Conservation (phyloP, 2,888 invertebrate genomes). For the Pseudococcus jackbeardsleyi region DNA sequence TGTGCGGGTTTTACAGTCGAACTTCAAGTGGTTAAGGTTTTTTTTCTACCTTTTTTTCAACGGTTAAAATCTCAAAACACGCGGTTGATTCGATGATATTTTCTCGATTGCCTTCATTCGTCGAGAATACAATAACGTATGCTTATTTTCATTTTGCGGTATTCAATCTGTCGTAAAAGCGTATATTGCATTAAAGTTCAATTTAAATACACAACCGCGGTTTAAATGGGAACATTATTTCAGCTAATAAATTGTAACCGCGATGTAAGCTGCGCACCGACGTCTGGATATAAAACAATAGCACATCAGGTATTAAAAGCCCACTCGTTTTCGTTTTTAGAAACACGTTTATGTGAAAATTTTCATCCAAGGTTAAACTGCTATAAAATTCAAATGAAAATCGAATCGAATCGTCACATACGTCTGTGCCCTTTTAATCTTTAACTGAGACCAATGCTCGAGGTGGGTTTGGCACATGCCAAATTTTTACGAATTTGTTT, state of each 20-base stretch:
- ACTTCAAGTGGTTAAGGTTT: background rate
- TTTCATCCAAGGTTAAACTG: background rate
- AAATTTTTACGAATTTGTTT: background rate
- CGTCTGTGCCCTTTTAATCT: background rate
- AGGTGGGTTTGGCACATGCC: background rate
- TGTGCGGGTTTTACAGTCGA: background rate
- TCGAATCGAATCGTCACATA: background rate
- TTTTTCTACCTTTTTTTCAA: background rate
- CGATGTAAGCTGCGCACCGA: background rate
- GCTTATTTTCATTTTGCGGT: background rate
- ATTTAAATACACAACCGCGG: background rate
- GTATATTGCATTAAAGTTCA: slow-evolving; percentile 8
- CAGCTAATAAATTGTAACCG: background rate
- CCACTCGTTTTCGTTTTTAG: slow-evolving; percentile 2
- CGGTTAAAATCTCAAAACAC: background rate
- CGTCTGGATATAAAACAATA: slow-evolving; percentile 22
- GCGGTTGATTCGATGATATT: background rate
- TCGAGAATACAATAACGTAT: background rate
- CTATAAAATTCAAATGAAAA: slow-evolving; percentile 7
- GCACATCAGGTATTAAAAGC: background rate
- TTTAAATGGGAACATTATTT: slow-evolving; percentile 2
- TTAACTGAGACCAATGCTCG: background rate
- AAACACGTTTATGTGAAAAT: slow-evolving; percentile 14
- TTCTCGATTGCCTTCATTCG: background rate
- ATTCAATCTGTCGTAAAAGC: background rate